Base-by-base conservation (phyloP, 2,888 invertebrate species). In the Loripinus fragilis region DNA sequence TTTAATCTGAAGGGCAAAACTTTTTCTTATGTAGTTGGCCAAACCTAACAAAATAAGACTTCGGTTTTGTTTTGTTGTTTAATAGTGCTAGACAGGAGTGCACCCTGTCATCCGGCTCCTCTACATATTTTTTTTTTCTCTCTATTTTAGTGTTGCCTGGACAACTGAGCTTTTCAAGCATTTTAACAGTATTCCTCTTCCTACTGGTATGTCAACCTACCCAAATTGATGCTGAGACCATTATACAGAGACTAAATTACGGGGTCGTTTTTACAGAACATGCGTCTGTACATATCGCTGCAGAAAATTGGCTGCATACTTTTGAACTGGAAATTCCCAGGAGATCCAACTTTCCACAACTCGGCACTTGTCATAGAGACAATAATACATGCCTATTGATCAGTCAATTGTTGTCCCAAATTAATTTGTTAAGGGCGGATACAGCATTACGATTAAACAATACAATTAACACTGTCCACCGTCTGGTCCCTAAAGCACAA, bases 11-110 rank as follows among this genome's bases (percentile, higher is more conserved):
- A 25, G 17, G 8, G 5, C 8, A 52, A 52, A 25, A 10, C 7
- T 23, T 60, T 60, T 60, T 60, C 60, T 60, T 60, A 67, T 67
- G 67, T 28, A 45, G 67, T 38, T n/a, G 42, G 67, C 67, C 67
- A 67, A 67, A 38, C 41, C 41, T 42, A 42, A 67, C 25, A 67
- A 41, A n/a, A 41, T 42, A 41, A 28, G 42, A 33, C 10, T n/a
- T n/a, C n/a, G n/a, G n/a, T 10, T 41, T 23, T 41, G 28, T 41
- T 67, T 67, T 41, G 23, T 67, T 67, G 67, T 42, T 67, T 67
- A 65, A 67, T 41, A 41, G 67, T 67, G 67, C 67, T 67, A 67
- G 42, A 67, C 28, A 67, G 67, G 38, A 2, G 5, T 1, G n/a
- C 41, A 12, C 41, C 65, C 65, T 67, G 42, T 67, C 42, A 41